These are phyloP conservation scores for Astropecten irregularis DNA, from an alignment of 53 echinoderm and acorn worm genomes.

Conservation along the genomic window DNA sequence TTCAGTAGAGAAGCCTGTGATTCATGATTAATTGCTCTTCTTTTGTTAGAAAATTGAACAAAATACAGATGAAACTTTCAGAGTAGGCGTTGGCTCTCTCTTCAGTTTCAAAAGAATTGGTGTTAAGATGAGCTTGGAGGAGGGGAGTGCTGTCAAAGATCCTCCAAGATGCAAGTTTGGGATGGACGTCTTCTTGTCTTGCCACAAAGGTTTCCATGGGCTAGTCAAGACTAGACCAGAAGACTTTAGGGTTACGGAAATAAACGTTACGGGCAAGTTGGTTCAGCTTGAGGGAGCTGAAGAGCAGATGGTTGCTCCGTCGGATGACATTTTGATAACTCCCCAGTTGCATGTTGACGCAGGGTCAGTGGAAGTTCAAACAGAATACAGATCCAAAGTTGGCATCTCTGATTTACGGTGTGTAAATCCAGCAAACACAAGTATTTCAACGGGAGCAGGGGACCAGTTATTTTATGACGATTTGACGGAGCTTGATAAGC, in stretches of 20 bases:
- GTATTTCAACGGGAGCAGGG: neutral
- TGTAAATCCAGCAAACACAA: too few species aligned
- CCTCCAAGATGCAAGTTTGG: slow-evolving; percentile 79
- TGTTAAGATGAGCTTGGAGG: too few species aligned
- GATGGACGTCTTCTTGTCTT: slow-evolving; percentile 64
- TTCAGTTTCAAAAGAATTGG: too few species aligned
- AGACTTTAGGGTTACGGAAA: slow-evolving; percentile 79
- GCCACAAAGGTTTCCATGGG: slow-evolving; percentile 60
- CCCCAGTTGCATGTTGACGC: neutral
- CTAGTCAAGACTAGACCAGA: slow-evolving; percentile 42
- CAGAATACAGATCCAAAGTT: too few species aligned
- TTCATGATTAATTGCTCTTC: too few species aligned
- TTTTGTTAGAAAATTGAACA: too few species aligned
- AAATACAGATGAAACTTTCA: too few species aligned
- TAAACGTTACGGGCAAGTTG: slow-evolving; percentile 49
- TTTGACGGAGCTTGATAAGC: neutral
- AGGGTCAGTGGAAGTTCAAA: too few species aligned
- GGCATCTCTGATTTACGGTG: too few species aligned
- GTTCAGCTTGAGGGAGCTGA: neutral
- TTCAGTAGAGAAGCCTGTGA: too few species aligned
- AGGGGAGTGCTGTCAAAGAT: too few species aligned
- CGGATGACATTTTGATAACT: neutral
- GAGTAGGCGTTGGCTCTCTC: too few species aligned
- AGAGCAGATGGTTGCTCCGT: neutral
- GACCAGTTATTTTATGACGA: neutral